Evolutionary conservation across 2,888 invertebrate species (phyloP).

Genomic region (Rutpela maculata): DNA sequence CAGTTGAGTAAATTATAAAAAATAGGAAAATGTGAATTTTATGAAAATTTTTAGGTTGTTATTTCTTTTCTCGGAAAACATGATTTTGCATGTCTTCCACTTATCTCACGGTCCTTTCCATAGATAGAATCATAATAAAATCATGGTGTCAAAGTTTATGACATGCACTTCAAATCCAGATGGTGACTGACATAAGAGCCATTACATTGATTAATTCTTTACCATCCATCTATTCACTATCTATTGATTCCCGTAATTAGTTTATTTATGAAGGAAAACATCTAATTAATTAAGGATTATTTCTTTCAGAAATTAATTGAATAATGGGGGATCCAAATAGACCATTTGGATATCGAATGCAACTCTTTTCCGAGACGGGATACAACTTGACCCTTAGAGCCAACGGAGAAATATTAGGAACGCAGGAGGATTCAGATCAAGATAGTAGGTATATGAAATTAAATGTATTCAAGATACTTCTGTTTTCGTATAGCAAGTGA

Average conservation of each 20-base stretch:
- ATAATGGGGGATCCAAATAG: conserved; percentile 66
- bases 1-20: too few species aligned
- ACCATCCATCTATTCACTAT: background rate
- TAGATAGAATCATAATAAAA: too few species aligned
- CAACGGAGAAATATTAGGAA: conserved; percentile 75
- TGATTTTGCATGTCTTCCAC: too few species aligned
- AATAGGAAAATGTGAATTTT: too few species aligned
- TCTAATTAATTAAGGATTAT: background rate
- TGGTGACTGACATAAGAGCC: too few species aligned
- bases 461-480: background rate
- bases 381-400: conserved; percentile 75
- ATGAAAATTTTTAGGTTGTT: too few species aligned
- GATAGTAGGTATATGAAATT: conserved; percentile 71
- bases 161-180: too few species aligned
- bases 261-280: background rate
- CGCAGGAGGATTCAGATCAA: conserved; percentile 74
- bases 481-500: background rate
- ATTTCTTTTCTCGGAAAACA: too few species aligned
- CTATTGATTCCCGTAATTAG: background rate
- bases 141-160: too few species aligned
- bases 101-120: too few species aligned
- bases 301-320: conserved; percentile 44
- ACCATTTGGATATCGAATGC: conserved; percentile 73
- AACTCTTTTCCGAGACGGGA: conserved; percentile 76
- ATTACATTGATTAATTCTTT: too few species aligned